phyloP scores from a whole-genome alignment of 2,797 vertebrate genomes.

The Tragelaphus eurycerus region DNA sequence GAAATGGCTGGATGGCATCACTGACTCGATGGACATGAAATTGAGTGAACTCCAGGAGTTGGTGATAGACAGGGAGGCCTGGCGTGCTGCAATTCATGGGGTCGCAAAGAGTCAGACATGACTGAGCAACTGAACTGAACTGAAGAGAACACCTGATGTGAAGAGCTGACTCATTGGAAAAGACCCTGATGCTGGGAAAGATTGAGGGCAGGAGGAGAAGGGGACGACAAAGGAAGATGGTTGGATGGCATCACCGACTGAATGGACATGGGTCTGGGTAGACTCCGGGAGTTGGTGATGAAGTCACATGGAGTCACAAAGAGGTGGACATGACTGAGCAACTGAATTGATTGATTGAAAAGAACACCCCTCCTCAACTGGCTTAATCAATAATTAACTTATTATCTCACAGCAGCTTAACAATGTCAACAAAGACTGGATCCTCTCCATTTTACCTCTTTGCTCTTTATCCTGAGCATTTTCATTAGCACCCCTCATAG shows the following conservation, averaged over 20 bases:
- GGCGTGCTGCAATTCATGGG: no score
- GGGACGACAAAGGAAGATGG: background rate
- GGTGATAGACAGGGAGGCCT: no score
- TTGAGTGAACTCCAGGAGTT: no score
- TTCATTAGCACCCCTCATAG: background rate
- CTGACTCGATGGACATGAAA: no score
- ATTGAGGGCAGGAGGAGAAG: background rate
- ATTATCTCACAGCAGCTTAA: background rate
- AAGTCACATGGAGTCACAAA: background rate
- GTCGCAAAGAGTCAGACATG: no score
- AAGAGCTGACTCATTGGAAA: background rate
- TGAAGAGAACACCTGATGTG: background rate
- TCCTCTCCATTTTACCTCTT: background rate
- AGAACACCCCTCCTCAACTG: background rate
- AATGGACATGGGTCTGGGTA: background rate
- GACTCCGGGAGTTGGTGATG: background rate
- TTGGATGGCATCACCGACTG: background rate
- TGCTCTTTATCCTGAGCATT: no score
- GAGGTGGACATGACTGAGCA: accelerated
- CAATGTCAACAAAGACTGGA: accelerated
- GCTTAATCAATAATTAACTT: background rate
- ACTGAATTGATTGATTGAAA: background rate
- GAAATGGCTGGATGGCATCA: no score
- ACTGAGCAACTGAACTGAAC: no score
- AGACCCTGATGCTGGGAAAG: background rate